A percentile compares a stretch with the other conserved stretches of the same genome.
Conservation (phyloP, 1,140 invertebrate genomes). For the Temnothorax longispinosus region DNA sequence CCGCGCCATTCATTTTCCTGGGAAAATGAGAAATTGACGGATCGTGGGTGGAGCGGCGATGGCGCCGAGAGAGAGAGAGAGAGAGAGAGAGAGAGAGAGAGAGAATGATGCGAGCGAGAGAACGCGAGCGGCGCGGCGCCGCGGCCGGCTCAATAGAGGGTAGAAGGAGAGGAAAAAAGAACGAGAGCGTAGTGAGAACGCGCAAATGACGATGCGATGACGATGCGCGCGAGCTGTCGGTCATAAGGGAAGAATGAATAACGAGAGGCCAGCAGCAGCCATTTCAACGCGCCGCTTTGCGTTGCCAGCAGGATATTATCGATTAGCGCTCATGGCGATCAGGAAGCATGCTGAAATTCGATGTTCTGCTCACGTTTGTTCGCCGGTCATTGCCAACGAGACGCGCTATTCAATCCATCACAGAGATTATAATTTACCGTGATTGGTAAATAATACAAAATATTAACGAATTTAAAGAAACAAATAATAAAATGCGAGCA, state of each 20-base stretch:
- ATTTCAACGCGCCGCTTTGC: slow-evolving; percentile 54
- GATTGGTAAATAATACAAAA: background rate
- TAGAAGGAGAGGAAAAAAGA: slow-evolving; percentile 18
- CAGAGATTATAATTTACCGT: background rate
- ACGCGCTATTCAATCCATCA: background rate
- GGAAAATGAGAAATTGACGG: slow-evolving; percentile 71
- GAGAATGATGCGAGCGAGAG: slow-evolving; percentile 12
- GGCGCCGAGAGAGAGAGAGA: background rate
- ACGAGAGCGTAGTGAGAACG: slow-evolving; percentile 39
- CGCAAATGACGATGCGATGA: slow-evolving; percentile 76
- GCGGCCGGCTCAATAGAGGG: background rate
- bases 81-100: background rate
- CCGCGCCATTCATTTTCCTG: slow-evolving; percentile 57
- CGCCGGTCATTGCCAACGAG: background rate
- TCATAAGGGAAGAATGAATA: slow-evolving; percentile 66
- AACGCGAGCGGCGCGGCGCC: background rate
- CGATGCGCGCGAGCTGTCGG: slow-evolving; percentile 69
- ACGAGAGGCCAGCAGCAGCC: slow-evolving; percentile 60
- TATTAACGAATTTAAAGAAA: background rate
- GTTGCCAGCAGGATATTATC: slow-evolving; percentile 68
- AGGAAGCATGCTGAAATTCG: slow-evolving; percentile 53
- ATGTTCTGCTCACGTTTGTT: slow-evolving; percentile 7
- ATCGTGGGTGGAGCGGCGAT: slow-evolving; percentile 55
- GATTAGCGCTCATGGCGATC: slow-evolving; percentile 69
- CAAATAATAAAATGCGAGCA: background rate